Evolutionary conservation across 2,888 invertebrate genomes (phyloP), one percentile per base, ranked within the genome.

Genomic region (Villa cingulata): DNA sequence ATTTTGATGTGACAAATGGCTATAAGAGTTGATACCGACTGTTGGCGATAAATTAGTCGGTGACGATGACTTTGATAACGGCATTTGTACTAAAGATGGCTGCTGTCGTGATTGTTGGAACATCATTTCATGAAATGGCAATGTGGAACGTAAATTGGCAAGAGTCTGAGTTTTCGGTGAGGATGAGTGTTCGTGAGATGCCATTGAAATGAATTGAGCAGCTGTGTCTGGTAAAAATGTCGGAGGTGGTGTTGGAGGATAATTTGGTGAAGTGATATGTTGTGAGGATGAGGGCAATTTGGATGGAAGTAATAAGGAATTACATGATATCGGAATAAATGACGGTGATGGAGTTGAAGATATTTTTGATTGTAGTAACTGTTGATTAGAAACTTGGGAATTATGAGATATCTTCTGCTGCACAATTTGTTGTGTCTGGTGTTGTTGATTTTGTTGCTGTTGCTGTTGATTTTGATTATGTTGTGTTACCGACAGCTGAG

Each of bases 401-500:
- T 43, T 48, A 34, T 43, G 51, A 45, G 41, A 38, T 32, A 45
- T 32, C 32, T 46, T 42, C 40, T 51, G 42, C 43, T 53, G 54
- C 53, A 55, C 54, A 53, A 51, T 55, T 56, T 56, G 56, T 55
- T 56, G 54, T 55, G 54, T 55, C 55, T 56, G 56, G 42, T 43
- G 53, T 19, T 50, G 44, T 39, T 51, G 47, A n/a, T n/a, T n/a
- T 39, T 43, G 38, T 39, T 45, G 38, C 41, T 51, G 39, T 34
- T 44, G 43, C 17, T 17, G 15, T 37, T 45, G 46, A 41, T 38
- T 41, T 37, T 39, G 38, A 17, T 17, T 36, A 29, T 23, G 40
- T 19, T 18, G 49, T 20, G 17, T 41, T 39, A 34, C 36, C 43
- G 29, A 43, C 32, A 34, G 46, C 29, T 37, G 48, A 29, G 34